phyloP scores from a whole-genome alignment of 2,888 invertebrate genomes.

The Lasius platythorax region DNA sequence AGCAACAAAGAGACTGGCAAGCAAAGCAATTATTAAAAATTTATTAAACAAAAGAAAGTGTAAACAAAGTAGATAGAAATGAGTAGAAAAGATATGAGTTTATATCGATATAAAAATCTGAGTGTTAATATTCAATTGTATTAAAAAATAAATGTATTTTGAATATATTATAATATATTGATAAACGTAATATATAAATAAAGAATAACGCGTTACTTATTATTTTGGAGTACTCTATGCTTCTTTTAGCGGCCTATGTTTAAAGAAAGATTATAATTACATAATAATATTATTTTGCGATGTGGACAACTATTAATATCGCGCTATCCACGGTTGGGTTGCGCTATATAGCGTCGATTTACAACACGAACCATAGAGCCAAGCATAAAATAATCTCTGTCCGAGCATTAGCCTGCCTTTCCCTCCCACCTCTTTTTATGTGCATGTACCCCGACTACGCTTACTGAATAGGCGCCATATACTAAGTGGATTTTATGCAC shows the following conservation, averaged over 20 bases:
- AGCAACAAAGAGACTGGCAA: background rate
- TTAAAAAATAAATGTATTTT: background rate
- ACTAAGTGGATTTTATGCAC: conserved; percentile 75
- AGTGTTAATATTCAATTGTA: background rate
- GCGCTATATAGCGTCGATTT: conserved; percentile 58
- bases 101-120: background rate
- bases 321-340: conserved; percentile 57
- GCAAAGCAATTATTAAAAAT: conserved; percentile 30
- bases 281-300: conserved; percentile 18
- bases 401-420: conserved; percentile 48
- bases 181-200: background rate
- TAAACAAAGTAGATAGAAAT: background rate
- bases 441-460: conserved; percentile 42
- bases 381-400: conserved; percentile 63
- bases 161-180: background rate
- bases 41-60: background rate
- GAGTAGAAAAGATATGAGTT: background rate
- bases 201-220: background rate
- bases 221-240: background rate
- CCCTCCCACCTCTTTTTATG: conserved; percentile 27
- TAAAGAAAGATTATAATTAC: background rate
- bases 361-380: conserved; percentile 45
- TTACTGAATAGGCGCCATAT: conserved; percentile 48
- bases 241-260: background rate
- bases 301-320: conserved; percentile 74